These are phyloP conservation scores for Caenorhabditis wallacei DNA, from an alignment of 2,888 invertebrate species.

Conservation along the genomic window DNA sequence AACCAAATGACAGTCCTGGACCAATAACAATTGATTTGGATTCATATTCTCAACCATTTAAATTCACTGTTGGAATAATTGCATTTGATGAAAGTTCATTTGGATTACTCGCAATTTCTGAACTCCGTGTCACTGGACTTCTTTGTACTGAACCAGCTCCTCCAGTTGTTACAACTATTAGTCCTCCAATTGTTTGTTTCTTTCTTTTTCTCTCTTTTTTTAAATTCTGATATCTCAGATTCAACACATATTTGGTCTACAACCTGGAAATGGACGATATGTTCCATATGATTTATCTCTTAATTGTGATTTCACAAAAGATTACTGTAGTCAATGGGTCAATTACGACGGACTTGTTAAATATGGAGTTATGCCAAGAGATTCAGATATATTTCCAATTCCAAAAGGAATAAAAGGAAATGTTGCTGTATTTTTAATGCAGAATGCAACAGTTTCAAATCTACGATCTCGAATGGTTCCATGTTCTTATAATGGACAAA, in stretches of 20 bases:
- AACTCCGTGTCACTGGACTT: constrained; percentile 68
- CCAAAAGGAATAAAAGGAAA: constrained; percentile 71
- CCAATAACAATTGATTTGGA: constrained; percentile 79
- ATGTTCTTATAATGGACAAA: constrained; percentile 69
- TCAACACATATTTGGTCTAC: constrained; percentile 70
- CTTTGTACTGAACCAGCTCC: constrained; percentile 76
- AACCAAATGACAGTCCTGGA: constrained; percentile 79
- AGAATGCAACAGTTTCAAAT: constrained; percentile 57
- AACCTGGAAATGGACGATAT: constrained; percentile 71
- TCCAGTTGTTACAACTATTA: constrained; percentile 72
- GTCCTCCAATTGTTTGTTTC: constrained; percentile 66
- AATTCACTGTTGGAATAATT: constrained; percentile 81
- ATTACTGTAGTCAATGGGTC: constrained; percentile 81
- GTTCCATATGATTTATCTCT: constrained; percentile 71
- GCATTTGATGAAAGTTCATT: constrained; percentile 77
- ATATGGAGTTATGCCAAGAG: constrained; percentile 73
- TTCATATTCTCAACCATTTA: constrained; percentile 78
- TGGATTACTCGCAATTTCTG: constrained; percentile 75
- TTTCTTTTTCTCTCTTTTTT: background rate
- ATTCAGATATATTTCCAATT: constrained; percentile 70
- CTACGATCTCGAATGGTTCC: constrained; percentile 71
- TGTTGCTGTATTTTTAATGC: constrained; percentile 71
- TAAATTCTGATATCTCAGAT: constrained; percentile 59
- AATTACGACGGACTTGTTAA: constrained; percentile 73
- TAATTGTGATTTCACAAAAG: constrained; percentile 80